phyloP scores from a whole-genome alignment of 2,888 invertebrate genomes.

The Morpho helenor region DNA sequence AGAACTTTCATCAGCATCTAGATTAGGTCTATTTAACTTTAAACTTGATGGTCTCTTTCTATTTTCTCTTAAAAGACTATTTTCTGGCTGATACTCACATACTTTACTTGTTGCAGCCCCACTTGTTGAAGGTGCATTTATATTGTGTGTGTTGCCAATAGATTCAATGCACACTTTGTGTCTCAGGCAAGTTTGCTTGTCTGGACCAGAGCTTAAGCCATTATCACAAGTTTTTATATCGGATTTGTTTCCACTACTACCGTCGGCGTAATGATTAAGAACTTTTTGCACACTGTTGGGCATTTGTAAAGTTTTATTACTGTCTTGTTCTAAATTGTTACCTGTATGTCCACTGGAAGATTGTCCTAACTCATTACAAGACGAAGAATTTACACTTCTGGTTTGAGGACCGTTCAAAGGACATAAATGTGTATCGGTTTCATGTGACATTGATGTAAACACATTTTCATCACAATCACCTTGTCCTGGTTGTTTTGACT shows the following conservation, averaged over 20 bases:
- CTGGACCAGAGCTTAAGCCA: slow-evolving; percentile 38
- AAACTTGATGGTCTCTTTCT: slow-evolving; percentile 73
- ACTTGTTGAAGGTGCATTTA: slow-evolving; percentile 58
- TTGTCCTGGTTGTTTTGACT: slow-evolving; percentile 39
- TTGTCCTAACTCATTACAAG: slow-evolving; percentile 39
- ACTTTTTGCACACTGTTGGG: slow-evolving; percentile 39
- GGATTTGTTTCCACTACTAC: slow-evolving; percentile 43
- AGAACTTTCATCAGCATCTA: slow-evolving; percentile 66
- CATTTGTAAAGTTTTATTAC: slow-evolving; percentile 34
- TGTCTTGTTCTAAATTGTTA: slow-evolving; percentile 37
- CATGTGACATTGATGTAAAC: slow-evolving; percentile 55
- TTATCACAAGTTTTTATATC: slow-evolving; percentile 43
- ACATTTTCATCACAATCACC: slow-evolving; percentile 50
- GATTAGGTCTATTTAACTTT: slow-evolving; percentile 67
- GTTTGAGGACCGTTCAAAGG: slow-evolving; percentile 46
- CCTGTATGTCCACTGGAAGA: slow-evolving; percentile 36
- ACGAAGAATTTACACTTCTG: slow-evolving; percentile 28
- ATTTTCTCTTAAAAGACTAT: slow-evolving; percentile 48
- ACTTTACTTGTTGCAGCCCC: slow-evolving; percentile 39
- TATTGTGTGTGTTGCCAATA: slow-evolving; percentile 32
- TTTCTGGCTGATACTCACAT: slow-evolving; percentile 42
- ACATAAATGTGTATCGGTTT: slow-evolving; percentile 42
- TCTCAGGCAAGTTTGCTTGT: slow-evolving; percentile 46
- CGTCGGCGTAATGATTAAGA: slow-evolving; percentile 35
- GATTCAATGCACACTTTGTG: slow-evolving; percentile 53